Percentiles rank a stretch among this genome's conserved stretches.
phyloP scores from a whole-genome alignment of 1,140 invertebrate genomes.

The Thereuonema tuberculata region DNA sequence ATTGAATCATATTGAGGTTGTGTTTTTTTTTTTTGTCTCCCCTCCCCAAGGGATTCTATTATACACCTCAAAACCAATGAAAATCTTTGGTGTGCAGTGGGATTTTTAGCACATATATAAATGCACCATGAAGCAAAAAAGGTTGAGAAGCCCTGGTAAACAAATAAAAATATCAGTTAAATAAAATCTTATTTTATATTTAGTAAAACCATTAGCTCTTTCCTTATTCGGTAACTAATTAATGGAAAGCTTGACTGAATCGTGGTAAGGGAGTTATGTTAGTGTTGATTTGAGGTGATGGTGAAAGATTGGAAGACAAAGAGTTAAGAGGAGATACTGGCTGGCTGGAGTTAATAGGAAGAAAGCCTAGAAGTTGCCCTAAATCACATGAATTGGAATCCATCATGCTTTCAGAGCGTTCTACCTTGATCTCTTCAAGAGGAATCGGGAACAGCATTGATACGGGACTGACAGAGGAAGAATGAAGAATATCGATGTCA shows the following conservation, averaged over 20 bases:
- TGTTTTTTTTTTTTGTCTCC: too few species aligned
- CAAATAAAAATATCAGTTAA: too few species aligned
- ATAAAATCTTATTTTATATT: too few species aligned
- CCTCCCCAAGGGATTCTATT: too few species aligned
- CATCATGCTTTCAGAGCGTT: background rate
- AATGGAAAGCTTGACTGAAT: conserved; percentile 24
- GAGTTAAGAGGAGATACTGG: conserved; percentile 2
- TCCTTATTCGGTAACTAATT: conserved; percentile 8
- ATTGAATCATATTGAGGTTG: too few species aligned
- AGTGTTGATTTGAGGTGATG: conserved; percentile 13
- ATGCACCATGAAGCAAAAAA: too few species aligned
- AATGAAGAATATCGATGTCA: background rate
- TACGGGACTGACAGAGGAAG: background rate
- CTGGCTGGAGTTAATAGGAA: conserved; percentile 11
- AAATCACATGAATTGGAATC: background rate
- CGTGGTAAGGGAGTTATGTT: conserved; percentile 19
- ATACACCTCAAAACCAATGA: too few species aligned
- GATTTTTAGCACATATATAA: too few species aligned
- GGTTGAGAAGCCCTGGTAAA: too few species aligned
- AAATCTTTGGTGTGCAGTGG: too few species aligned
- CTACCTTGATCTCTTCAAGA: background rate
- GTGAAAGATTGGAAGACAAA: conserved; percentile 1
- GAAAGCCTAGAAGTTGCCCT: conserved; percentile 13
- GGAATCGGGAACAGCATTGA: background rate
- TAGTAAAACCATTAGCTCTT: too few species aligned